Percentiles rank a stretch among this genome's conserved stretches.
phyloP scores from a whole-genome alignment of 2,113 vertebrate species.

The Cynocephalus volans region DNA sequence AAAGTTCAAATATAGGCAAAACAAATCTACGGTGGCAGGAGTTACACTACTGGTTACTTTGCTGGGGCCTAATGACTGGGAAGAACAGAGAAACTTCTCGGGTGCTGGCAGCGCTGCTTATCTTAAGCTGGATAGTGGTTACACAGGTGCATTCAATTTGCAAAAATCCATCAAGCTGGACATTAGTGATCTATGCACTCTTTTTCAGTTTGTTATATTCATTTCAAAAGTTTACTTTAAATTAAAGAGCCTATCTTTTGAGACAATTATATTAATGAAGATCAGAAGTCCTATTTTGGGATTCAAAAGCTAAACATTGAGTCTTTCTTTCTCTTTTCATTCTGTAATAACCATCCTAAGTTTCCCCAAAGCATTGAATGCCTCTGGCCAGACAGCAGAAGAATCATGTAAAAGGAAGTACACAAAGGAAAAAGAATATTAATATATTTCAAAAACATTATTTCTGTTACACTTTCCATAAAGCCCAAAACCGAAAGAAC shows the following conservation, averaged over 20 bases:
- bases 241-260: constrained; percentile 29
- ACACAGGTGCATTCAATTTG: background rate
- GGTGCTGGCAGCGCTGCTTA: background rate
- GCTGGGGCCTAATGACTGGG: background rate
- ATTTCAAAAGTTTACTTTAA: constrained; percentile 57
- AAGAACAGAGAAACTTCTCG: background rate
- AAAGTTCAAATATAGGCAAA: background rate
- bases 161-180: background rate
- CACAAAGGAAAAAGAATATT: constrained; percentile 68
- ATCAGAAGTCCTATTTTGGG: constrained; percentile 74
- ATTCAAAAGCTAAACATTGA: constrained; percentile 66
- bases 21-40: background rate
- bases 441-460: constrained; percentile 73
- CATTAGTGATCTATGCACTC: background rate
- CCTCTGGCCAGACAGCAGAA: constrained; percentile 78
- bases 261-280: constrained; percentile 73
- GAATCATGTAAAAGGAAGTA: constrained; percentile 65
- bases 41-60: background rate
- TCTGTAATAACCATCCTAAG: constrained; percentile 34
- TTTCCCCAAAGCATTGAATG: constrained; percentile 72
- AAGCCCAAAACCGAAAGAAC: constrained; percentile 73
- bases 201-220: background rate
- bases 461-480: constrained; percentile 50
- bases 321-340: constrained; percentile 62
- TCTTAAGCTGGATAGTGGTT: background rate